Base-by-base conservation (phyloP, 2,797 vertebrate species). In the Pseudochaenichthys georgianus region DNA sequence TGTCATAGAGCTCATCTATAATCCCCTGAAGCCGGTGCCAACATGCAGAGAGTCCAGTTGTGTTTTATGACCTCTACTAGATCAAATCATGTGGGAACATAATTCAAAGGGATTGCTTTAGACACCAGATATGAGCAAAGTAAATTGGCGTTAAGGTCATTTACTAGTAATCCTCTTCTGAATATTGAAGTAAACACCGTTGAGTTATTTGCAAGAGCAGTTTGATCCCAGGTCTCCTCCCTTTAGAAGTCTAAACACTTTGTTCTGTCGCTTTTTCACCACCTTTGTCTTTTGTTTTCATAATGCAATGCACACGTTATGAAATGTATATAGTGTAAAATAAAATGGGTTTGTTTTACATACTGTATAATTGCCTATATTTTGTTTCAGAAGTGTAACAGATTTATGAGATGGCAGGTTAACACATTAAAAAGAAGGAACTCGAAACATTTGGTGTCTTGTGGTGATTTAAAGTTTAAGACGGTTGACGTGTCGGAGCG, bases 341-440 rank as follows among this genome's bases (percentile, higher is more conserved):
- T 94, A 95, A 94, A 94, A 92, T 92, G 88, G 86, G 90, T 94
- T 94, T 92, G 93, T 94, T 95, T 95, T 95, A 94, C 92, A 94
- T 94, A 95, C 95, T 96, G 95, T 95, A 96, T 93, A 95, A 95
- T 94, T 95, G 93, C 93, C 94, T 95, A 94, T 95, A 95, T 95
- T 95, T 95, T 95, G 93, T 94, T 95, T 95, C 90, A 92, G 91
- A 95, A 93, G 90, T 95, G 94, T 94, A 95, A 94, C 93, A 94
- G 93, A 95, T 95, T 95, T 94, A 95, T 94, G 94, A 95, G 91
- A 94, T 88, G 89, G 84, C 90, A 87, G 91, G 93, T 92, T 94
- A 95, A 95, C 94, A 93, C 94, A 95, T 94, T 95, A 95, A 95
- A 94, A 95, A 90, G 89, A 90, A 90, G 87, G 87, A 93, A 88